phyloP scores from a whole-genome alignment of 2,113 vertebrate species.

The Lutjanus erythropterus region DNA sequence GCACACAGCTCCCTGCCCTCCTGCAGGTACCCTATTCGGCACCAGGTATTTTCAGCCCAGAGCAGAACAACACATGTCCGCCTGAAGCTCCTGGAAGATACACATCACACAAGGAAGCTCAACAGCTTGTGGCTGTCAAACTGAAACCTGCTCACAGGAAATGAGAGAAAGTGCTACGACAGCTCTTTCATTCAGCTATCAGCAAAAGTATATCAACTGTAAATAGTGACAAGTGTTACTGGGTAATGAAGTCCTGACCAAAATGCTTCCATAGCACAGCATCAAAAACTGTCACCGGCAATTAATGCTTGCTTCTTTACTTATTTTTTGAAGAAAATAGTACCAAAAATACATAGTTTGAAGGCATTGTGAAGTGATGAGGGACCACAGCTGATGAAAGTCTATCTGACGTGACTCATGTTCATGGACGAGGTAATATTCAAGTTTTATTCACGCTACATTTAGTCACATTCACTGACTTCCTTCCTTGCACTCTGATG shows the following conservation, averaged over 20 bases:
- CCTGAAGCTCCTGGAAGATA: not conserved
- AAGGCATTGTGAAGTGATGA: too few relatives aligned
- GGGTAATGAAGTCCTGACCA: not conserved
- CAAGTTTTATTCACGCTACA: too few relatives aligned
- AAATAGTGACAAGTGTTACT: not conserved
- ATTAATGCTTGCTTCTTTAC: not conserved
- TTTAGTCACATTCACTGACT: too few relatives aligned
- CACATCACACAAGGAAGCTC: not conserved
- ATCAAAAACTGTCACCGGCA: not conserved
- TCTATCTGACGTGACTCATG: too few relatives aligned
- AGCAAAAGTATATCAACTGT: slow-evolving; percentile 14
- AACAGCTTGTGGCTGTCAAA: slow-evolving; percentile 21
- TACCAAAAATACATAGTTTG: too few relatives aligned
- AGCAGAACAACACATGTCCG: not conserved
- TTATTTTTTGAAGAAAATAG: too few relatives aligned
- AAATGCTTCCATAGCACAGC: not conserved
- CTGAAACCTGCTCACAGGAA: slow-evolving; percentile 56
- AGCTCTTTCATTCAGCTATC: slow-evolving; percentile 4
- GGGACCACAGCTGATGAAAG: too few relatives aligned
- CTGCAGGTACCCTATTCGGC: slow-evolving; percentile 20
- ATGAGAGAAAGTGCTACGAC: slow-evolving; percentile 29
- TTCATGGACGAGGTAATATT: too few relatives aligned
- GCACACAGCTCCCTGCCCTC: slow-evolving; percentile 16
- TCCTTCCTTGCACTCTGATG: too few relatives aligned
- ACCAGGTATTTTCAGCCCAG: not conserved